Evolutionary conservation across 2,113 vertebrate species (phyloP).

Genomic region (Mus pahari): DNA sequence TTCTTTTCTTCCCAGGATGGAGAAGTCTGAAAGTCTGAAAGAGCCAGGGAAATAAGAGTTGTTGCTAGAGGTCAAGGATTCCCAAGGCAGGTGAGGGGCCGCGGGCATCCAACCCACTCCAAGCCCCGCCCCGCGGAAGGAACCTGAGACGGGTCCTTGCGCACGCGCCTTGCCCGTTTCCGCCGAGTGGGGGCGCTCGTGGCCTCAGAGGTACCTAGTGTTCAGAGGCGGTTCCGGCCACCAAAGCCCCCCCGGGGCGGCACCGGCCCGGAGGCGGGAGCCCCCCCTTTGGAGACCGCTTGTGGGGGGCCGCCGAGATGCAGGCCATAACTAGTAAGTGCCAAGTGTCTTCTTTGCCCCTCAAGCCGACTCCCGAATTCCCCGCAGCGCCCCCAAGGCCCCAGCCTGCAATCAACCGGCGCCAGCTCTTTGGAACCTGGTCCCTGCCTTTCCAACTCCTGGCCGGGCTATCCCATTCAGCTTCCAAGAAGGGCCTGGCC

Average conservation of each 20-base stretch:
- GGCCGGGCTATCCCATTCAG: neutral
- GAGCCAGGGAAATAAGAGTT: neutral
- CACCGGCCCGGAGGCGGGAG: constrained; percentile 53
- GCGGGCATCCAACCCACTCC: neutral
- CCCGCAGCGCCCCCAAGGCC: accelerated
- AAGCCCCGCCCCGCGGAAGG: neutral
- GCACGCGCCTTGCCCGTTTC: constrained; percentile 77
- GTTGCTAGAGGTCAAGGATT: neutral
- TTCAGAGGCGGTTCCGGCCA: constrained; percentile 64
- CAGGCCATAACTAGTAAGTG: constrained; percentile 80
- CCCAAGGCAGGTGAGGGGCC: neutral
- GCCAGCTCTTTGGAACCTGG: neutral
- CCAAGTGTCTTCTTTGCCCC: neutral
- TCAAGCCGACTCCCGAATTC: neutral
- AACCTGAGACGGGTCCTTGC: neutral
- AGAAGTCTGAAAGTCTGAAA: neutral
- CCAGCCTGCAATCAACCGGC: neutral
- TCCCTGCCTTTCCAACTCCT: neutral
- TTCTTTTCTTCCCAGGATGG: neutral
- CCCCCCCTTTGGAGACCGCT: constrained; percentile 52
- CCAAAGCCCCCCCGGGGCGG: constrained; percentile 73
- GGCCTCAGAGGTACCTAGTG: constrained; percentile 61
- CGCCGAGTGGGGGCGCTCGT: constrained; percentile 69
- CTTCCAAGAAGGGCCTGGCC: neutral
- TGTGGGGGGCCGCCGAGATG: constrained; percentile 69